Conservation (phyloP, 2,113 vertebrate genomes). For the Aepyceros melampus region DNA sequence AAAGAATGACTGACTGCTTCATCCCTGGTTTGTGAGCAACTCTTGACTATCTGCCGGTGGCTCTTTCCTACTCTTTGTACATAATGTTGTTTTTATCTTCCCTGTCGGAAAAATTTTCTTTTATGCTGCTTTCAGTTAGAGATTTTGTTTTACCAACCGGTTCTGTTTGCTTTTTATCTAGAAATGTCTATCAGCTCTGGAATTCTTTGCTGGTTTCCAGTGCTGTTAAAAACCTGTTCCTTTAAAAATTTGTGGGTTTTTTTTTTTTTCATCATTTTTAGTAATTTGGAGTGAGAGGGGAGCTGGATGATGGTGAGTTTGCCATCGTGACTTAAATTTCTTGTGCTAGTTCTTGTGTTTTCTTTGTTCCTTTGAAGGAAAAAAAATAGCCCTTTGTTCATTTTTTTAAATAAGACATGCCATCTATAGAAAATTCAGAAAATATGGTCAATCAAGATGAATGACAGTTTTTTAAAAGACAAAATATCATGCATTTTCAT, state of each 20-base stretch:
- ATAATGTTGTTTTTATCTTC: neutral
- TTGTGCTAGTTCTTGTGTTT: neutral
- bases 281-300: neutral
- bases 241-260: neutral
- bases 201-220: neutral
- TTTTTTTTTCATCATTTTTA: neutral
- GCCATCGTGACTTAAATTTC: neutral
- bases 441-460: neutral
- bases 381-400: neutral
- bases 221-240: neutral
- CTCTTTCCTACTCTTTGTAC: neutral
- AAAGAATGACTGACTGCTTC: neutral
- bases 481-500: neutral
- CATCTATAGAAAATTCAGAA: neutral
- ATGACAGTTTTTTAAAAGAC: neutral
- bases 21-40: neutral
- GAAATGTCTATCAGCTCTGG: neutral
- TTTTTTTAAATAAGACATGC: neutral
- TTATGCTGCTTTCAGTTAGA: neutral
- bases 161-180: neutral
- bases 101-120: neutral
- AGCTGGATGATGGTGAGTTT: neutral
- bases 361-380: neutral
- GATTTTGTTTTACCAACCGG: neutral
- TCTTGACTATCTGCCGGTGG: neutral